These are phyloP conservation scores for Cephalopholis sonnerati DNA, from an alignment of 2,113 vertebrate species.

Conservation along the genomic window DNA sequence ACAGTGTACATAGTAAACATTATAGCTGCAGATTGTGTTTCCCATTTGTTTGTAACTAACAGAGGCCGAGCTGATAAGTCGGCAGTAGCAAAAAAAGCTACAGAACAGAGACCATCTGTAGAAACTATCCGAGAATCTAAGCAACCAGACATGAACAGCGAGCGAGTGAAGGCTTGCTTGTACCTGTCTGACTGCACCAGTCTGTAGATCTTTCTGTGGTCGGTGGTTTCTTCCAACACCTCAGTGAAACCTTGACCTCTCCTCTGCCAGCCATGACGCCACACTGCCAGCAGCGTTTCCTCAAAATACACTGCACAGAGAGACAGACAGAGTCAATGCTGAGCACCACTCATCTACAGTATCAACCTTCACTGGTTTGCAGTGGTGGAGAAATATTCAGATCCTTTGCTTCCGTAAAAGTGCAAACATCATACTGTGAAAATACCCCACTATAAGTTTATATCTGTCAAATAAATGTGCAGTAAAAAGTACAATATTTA, in stretches of 20 bases:
- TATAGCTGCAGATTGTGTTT: no score
- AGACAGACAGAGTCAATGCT: not conserved
- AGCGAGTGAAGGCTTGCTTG: accelerated
- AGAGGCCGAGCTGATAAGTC: no score
- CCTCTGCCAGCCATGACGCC: constrained; percentile 91
- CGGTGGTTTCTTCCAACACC: constrained; percentile 84
- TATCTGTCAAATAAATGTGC: no score
- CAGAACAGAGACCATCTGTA: not conserved
- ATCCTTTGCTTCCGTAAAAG: no score
- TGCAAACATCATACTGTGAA: not conserved
- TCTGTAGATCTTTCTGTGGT: constrained; percentile 86
- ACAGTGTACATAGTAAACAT: no score
- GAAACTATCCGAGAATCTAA: no score
- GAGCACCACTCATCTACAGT: not conserved
- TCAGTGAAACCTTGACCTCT: constrained; percentile 78
- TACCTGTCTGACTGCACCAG: constrained; percentile 88
- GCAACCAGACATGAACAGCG: not conserved
- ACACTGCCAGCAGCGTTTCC: constrained; percentile 87
- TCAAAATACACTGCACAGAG: constrained; percentile 84
- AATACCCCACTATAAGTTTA: not conserved
- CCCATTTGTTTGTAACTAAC: no score
- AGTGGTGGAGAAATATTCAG: not conserved
- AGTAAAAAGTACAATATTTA: not conserved
- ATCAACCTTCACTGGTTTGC: no score
- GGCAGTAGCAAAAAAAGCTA: no score